phyloP scores from a whole-genome alignment of 2,888 invertebrate species.

The Mantis religiosa region DNA sequence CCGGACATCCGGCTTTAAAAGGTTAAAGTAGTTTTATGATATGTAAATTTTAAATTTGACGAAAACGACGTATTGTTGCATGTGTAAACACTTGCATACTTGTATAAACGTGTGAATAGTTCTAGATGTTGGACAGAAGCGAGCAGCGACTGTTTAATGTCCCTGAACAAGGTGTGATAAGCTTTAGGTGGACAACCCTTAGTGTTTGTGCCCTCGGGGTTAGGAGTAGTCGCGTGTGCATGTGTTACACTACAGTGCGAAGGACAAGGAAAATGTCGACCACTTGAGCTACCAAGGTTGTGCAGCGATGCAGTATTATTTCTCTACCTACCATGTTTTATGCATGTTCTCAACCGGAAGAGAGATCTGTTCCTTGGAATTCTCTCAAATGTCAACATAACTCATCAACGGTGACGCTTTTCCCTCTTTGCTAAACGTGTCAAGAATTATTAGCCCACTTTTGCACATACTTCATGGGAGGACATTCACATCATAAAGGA shows the following conservation, averaged over 20 bases:
- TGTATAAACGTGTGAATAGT: too few species aligned
- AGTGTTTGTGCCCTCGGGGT: background rate
- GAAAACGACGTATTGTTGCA: too few species aligned
- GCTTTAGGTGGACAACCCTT: background rate
- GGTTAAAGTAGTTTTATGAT: too few species aligned
- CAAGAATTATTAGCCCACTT: too few species aligned
- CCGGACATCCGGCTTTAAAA: too few species aligned
- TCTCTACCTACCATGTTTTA: background rate
- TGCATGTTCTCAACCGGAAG: background rate
- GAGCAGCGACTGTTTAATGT: too few species aligned
- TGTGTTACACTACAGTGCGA: background rate
- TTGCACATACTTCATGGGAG: too few species aligned
- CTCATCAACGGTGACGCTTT: background rate
- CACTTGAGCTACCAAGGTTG: background rate
- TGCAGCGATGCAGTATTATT: background rate
- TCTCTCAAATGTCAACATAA: background rate
- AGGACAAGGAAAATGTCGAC: background rate
- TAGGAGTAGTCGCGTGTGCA: background rate
- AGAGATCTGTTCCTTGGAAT: background rate
- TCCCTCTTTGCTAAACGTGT: too few species aligned
- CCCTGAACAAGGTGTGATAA: background rate
- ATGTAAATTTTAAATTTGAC: too few species aligned
- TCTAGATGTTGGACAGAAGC: too few species aligned
- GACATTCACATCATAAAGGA: too few species aligned
- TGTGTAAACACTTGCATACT: too few species aligned